Percentiles rank a stretch among this genome's conserved stretches.
Evolutionary conservation across 2,797 vertebrate species (phyloP).

Genomic region (Fratercula arctica): DNA sequence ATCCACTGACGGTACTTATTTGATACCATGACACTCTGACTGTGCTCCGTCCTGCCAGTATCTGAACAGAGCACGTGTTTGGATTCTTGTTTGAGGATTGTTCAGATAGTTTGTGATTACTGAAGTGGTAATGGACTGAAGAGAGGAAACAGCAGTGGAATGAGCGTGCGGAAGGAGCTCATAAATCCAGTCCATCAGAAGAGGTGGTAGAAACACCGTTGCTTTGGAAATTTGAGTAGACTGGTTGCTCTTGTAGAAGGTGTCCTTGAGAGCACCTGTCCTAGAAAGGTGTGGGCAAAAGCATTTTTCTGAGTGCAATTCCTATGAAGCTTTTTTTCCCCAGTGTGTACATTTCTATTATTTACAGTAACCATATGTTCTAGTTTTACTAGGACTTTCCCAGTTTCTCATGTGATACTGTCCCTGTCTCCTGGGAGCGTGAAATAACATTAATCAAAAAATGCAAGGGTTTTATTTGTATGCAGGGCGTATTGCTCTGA

Average conservation of each 20-base stretch:
- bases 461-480: not conserved
- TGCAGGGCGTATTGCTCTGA: not conserved
- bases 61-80: not conserved
- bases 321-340: not conserved
- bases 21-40: not conserved
- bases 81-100: not conserved
- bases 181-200: not conserved
- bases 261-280: not conserved
- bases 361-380: not conserved
- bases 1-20: not conserved
- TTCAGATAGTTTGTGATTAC: not conserved
- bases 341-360: not conserved
- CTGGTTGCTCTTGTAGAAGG: not conserved
- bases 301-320: not conserved
- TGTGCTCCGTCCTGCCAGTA: not conserved
- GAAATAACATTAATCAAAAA: conserved; percentile 29
- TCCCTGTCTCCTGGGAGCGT: not conserved
- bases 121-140: not conserved
- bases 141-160: not conserved
- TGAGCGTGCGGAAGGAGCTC: not conserved
- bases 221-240: not conserved
- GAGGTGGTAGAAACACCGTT: not conserved
- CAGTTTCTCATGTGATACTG: not conserved
- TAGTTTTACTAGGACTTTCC: not conserved
- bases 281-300: not conserved